These are phyloP conservation scores for Chelmon rostratus DNA, from an alignment of 2,797 vertebrate genomes.

Conservation along the genomic window DNA sequence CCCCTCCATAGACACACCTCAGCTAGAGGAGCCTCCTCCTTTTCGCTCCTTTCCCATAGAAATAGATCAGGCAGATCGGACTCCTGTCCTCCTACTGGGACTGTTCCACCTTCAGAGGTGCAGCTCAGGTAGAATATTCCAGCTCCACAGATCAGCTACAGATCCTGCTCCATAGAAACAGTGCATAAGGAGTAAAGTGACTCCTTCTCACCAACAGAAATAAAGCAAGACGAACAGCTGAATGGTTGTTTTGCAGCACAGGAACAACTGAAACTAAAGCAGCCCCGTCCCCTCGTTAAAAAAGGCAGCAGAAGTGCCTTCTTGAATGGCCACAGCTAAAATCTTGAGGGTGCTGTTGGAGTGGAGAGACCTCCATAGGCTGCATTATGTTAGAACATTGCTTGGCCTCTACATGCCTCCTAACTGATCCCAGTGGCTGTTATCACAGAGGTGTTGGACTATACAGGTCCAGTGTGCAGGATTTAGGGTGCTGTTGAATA, in stretches of 20 bases:
- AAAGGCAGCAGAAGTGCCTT: too few relatives aligned
- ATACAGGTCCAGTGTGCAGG: too few relatives aligned
- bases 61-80: not conserved
- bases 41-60: not conserved
- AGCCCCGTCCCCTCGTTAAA: not conserved
- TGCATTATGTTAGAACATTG: too few relatives aligned
- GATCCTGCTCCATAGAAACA: not conserved
- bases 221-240: not conserved
- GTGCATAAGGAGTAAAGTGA: not conserved
- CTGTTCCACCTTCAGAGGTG: not conserved
- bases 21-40: slow-evolving; percentile 12
- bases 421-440: too few relatives aligned
- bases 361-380: too few relatives aligned
- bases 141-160: not conserved
- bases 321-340: too few relatives aligned
- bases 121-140: not conserved
- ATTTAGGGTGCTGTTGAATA: too few relatives aligned
- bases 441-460: too few relatives aligned
- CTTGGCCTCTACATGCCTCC: too few relatives aligned
- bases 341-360: too few relatives aligned
- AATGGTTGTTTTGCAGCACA: not conserved
- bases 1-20: not conserved
- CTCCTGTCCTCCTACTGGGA: not conserved
- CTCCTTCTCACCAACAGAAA: not conserved
- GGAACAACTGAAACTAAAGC: not conserved